These are phyloP conservation scores for Crypturellus undulatus DNA, from an alignment of 2,113 vertebrate genomes.

Conservation along the genomic window DNA sequence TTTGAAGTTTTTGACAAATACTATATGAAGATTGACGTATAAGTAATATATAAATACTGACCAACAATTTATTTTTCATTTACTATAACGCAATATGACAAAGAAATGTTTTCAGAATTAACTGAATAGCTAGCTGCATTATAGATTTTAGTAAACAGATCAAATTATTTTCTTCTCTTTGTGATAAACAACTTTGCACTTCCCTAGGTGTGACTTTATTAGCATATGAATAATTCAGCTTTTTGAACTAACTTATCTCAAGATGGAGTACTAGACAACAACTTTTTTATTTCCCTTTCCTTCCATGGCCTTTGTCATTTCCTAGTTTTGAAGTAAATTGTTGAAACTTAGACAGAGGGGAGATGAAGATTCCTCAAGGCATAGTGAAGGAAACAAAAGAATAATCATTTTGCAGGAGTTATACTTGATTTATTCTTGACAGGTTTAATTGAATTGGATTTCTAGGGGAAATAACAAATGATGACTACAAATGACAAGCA, in stretches of 20 bases:
- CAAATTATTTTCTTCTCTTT: conserved; percentile 33
- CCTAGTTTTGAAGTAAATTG: conserved; percentile 6
- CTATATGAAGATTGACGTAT: conserved; percentile 37
- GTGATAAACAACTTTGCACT: conserved; percentile 37
- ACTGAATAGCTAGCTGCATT: conserved; percentile 47
- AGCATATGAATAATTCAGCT: conserved; percentile 63
- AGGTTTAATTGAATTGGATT: conserved; percentile 37
- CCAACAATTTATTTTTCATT: conserved; percentile 60
- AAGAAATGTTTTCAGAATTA: conserved; percentile 61
- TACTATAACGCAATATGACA: conserved; percentile 45
- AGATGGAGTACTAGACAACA: not conserved
- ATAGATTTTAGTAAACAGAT: conserved; percentile 54
- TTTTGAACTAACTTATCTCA: conserved; percentile 38
- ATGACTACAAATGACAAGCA: conserved; percentile 5
- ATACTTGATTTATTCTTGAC: conserved; percentile 38
- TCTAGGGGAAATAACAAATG: conserved; percentile 5
- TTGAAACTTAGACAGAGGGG: conserved; percentile 30
- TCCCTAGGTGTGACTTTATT: conserved; percentile 35
- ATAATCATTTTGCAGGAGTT: conserved; percentile 28
- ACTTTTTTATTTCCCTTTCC: conserved; percentile 15
- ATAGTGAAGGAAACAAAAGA: conserved; percentile 22
- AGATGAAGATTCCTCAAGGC: conserved; percentile 31
- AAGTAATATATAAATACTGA: conserved; percentile 46
- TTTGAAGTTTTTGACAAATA: conserved; percentile 37
- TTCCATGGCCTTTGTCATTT: not conserved